Evolutionary conservation across 2,113 vertebrate genomes (phyloP).

Genomic region (Casuarius casuarius): DNA sequence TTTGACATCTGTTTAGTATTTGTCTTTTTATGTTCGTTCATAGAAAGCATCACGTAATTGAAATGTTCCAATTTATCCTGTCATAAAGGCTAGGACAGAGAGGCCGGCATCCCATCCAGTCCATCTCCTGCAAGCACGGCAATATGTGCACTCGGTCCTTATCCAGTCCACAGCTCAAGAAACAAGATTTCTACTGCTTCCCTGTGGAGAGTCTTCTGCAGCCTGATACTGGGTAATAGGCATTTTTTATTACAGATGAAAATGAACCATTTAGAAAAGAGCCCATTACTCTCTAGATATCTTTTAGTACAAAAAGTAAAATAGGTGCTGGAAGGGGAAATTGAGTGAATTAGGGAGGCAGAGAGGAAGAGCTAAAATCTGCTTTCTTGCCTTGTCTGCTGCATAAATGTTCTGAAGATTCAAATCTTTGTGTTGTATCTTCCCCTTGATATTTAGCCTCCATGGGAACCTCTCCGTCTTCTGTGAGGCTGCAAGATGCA

Average conservation of each 20-base stretch:
- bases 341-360: background rate
- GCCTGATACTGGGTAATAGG: background rate
- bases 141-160: background rate
- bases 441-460: background rate
- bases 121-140: background rate
- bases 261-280: background rate
- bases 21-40: conserved; percentile 25
- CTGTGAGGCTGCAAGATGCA: background rate
- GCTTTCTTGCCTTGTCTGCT: background rate
- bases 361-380: background rate
- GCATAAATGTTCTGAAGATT: background rate
- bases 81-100: background rate
- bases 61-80: background rate
- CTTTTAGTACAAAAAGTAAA: background rate
- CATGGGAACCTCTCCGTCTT: background rate
- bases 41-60: background rate
- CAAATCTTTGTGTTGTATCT: background rate
- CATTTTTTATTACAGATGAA: background rate
- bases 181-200: background rate
- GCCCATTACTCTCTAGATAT: background rate
- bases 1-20: conserved; percentile 3
- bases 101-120: background rate
- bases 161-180: background rate
- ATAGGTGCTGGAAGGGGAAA: background rate
- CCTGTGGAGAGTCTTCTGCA: background rate